Conservation (phyloP, 2,888 invertebrate genomes). For the Bombyx huttoni region DNA sequence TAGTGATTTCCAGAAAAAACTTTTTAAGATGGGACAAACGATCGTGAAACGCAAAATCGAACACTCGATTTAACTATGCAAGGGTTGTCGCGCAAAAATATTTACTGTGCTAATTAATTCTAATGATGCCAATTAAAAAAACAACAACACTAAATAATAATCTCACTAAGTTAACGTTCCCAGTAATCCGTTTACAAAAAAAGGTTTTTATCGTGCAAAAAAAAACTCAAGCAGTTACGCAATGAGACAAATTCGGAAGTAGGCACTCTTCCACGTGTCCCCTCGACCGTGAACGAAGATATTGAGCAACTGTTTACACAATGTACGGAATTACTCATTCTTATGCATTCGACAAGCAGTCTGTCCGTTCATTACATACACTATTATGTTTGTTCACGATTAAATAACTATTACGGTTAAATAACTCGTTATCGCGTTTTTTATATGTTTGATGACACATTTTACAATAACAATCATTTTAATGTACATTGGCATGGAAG, state of each 20-base stretch:
- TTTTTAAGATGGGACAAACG: too few species aligned
- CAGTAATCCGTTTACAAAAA: background rate
- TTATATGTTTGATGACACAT: slow-evolving; percentile 4
- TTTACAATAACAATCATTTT: background rate
- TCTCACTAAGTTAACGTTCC: too few species aligned
- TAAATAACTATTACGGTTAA: slow-evolving; percentile 8
- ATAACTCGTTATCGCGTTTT: slow-evolving; percentile 6
- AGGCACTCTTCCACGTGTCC: slow-evolving; percentile 34
- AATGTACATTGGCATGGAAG: too few species aligned
- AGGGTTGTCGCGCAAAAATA: too few species aligned
- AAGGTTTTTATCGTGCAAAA: background rate
- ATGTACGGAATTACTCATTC: slow-evolving; percentile 8
- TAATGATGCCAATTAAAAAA: too few species aligned
- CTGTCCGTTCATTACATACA: background rate
- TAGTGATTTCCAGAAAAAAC: too few species aligned
- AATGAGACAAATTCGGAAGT: slow-evolving; percentile 48
- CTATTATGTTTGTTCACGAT: slow-evolving; percentile 3
- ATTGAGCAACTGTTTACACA: slow-evolving; percentile 35
- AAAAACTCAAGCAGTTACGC: slow-evolving; percentile 19
- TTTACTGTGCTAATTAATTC: too few species aligned
- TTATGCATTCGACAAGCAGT: background rate
- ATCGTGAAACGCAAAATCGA: too few species aligned
- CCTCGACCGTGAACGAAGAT: slow-evolving; percentile 26
- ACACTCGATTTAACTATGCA: too few species aligned
- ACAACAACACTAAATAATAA: too few species aligned